A percentile compares a stretch with the other conserved stretches of the same genome.
phyloP scores from a whole-genome alignment of 2,797 vertebrate genomes.

The Denticeps clupeoides region DNA sequence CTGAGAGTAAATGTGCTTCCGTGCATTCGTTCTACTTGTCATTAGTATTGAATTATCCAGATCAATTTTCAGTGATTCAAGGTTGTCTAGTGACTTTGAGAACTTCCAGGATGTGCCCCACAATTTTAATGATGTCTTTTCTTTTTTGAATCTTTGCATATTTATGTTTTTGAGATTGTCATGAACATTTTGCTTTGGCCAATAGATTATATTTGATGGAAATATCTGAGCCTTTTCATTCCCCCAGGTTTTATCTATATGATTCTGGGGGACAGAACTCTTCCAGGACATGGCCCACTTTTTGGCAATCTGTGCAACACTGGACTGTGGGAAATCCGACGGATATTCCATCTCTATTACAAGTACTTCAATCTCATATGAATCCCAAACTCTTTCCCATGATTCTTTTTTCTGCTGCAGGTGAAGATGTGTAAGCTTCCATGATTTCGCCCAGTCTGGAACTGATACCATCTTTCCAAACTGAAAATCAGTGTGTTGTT shows the following conservation, averaged over 20 bases:
- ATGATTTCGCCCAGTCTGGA: slow-evolving; percentile 19
- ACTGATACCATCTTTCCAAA: neutral
- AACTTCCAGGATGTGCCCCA: slow-evolving; percentile 38
- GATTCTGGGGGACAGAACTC: slow-evolving; percentile 42
- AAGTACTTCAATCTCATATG: neutral
- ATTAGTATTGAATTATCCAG: neutral
- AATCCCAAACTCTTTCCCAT: neutral
- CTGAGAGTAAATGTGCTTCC: neutral
- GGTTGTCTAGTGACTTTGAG: slow-evolving; percentile 18
- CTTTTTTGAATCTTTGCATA: too few species aligned
- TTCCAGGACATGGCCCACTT: slow-evolving; percentile 44
- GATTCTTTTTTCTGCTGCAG: neutral
- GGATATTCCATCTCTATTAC: neutral
- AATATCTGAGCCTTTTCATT: too few species aligned
- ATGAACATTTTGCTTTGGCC: too few species aligned
- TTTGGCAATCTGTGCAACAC: slow-evolving; percentile 4
- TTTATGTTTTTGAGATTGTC: too few species aligned
- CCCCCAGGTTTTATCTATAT: too few species aligned
- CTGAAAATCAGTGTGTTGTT: slow-evolving; percentile 5
- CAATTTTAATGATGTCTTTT: slow-evolving; percentile 7
- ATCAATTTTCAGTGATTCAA: neutral
- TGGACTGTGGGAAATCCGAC: neutral
- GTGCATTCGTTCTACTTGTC: neutral
- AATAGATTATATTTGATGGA: too few species aligned
- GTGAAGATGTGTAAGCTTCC: slow-evolving; percentile 14